These are phyloP conservation scores for Cephus rjabovi DNA, from an alignment of 2,888 invertebrate genomes.

Conservation along the genomic window DNA sequence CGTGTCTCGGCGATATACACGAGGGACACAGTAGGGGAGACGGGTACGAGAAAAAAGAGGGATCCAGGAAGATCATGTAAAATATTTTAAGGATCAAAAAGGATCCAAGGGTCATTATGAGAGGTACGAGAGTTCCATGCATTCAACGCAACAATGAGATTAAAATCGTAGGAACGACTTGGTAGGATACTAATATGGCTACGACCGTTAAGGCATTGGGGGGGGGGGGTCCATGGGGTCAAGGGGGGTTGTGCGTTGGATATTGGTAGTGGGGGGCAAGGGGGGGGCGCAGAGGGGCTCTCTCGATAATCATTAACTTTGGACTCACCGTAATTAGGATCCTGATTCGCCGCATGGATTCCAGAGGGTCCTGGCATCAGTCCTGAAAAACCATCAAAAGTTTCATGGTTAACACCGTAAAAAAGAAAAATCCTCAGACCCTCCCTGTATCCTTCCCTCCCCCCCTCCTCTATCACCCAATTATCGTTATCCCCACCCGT, in stretches of 20 bases:
- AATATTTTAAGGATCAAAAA: not conserved
- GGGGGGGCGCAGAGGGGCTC: constrained; percentile 5
- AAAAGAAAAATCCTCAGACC: not conserved
- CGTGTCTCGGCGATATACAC: not conserved
- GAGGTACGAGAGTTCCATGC: constrained; percentile 67
- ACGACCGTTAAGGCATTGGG: constrained; percentile 55
- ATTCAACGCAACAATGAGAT: constrained; percentile 66
- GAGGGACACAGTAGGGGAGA: constrained; percentile 10
- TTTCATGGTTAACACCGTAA: not conserved
- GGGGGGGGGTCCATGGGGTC: constrained; percentile 23
- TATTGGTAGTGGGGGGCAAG: constrained; percentile 55
- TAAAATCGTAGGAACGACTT: constrained; percentile 60
- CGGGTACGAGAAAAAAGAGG: constrained; percentile 33
- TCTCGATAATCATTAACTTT: constrained; percentile 37
- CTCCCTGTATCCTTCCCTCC: not conserved
- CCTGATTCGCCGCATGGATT: constrained; percentile 79
- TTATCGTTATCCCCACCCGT: not conserved
- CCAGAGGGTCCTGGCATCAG: constrained; percentile 89
- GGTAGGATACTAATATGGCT: constrained; percentile 61
- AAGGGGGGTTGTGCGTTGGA: constrained; percentile 39
- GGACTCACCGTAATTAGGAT: constrained; percentile 82
- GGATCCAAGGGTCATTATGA: constrained; percentile 41
- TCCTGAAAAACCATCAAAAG: constrained; percentile 69
- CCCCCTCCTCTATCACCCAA: not conserved
- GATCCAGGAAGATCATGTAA: constrained; percentile 22